These are phyloP conservation scores for Cnemophilus loriae DNA, from an alignment of 2,113 vertebrate species.

Conservation along the genomic window DNA sequence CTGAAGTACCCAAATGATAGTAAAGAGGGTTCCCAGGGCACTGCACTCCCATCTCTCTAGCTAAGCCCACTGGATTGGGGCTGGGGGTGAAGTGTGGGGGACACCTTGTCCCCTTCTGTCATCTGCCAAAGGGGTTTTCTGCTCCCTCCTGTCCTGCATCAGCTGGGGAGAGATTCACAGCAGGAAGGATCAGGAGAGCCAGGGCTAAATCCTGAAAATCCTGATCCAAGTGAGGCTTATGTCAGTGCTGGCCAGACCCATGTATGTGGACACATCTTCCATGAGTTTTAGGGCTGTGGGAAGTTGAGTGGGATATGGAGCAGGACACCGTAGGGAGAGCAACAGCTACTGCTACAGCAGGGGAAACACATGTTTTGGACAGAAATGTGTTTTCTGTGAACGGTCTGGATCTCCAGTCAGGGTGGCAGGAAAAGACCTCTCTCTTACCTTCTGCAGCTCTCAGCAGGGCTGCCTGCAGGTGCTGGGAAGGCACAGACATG, in stretches of 20 bases:
- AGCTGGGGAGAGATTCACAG: not conserved
- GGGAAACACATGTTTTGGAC: not conserved
- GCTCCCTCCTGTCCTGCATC: not conserved
- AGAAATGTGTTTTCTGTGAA: not conserved
- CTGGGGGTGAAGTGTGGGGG: not conserved
- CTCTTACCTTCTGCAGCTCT: not conserved
- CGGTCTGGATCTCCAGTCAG: not conserved
- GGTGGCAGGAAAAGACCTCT: not conserved
- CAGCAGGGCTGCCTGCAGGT: not conserved
- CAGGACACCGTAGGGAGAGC: not conserved
- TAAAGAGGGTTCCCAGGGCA: not conserved
- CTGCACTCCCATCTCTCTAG: not conserved
- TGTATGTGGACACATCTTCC: not conserved
- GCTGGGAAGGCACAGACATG: not conserved
- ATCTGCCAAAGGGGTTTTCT: not conserved
- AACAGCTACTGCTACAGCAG: fast-evolving
- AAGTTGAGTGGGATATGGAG: not conserved
- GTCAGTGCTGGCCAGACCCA: not conserved
- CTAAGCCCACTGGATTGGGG: not conserved
- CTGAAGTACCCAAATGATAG: not conserved
- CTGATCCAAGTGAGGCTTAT: not conserved
- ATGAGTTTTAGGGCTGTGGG: not conserved
- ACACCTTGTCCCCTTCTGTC: not conserved
- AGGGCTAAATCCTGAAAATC: not conserved
- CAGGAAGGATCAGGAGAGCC: not conserved